Conservation (phyloP, 2,888 invertebrate genomes). For the Eurois occulta region DNA sequence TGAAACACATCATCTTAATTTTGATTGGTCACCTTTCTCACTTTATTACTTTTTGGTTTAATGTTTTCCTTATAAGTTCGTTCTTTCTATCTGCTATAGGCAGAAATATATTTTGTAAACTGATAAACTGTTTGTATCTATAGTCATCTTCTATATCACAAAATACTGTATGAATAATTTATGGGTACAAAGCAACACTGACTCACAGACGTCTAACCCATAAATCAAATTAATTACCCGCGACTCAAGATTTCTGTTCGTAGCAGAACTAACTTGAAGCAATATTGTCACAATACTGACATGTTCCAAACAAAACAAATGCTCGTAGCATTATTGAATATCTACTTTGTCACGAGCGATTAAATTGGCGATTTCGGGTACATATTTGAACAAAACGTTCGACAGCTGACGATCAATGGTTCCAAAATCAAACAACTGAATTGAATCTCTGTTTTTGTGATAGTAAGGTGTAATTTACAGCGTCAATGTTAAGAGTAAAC, state of each 20-base stretch:
- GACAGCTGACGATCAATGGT: slow-evolving; percentile 29
- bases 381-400: slow-evolving; percentile 46
- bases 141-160: not conserved
- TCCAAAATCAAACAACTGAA: not conserved
- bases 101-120: not conserved
- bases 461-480: slow-evolving; percentile 12
- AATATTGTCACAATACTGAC: slow-evolving; percentile 40
- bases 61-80: not conserved
- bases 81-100: not conserved
- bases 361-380: slow-evolving; percentile 50
- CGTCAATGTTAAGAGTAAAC: slow-evolving; percentile 21
- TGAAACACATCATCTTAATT: not conserved
- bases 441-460: not conserved
- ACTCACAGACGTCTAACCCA: not conserved
- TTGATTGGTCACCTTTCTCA: no score
- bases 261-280: slow-evolving; percentile 23
- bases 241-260: slow-evolving; percentile 10
- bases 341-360: slow-evolving; percentile 19
- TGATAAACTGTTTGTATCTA: not conserved
- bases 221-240: slow-evolving; percentile 7
- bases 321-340: slow-evolving; percentile 25
- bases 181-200: slow-evolving; percentile 8
- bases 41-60: not conserved
- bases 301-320: slow-evolving; percentile 9
- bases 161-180: slow-evolving; percentile 4